Conservation (phyloP, 1,140 invertebrate species). For the Argopecten irradians region DNA sequence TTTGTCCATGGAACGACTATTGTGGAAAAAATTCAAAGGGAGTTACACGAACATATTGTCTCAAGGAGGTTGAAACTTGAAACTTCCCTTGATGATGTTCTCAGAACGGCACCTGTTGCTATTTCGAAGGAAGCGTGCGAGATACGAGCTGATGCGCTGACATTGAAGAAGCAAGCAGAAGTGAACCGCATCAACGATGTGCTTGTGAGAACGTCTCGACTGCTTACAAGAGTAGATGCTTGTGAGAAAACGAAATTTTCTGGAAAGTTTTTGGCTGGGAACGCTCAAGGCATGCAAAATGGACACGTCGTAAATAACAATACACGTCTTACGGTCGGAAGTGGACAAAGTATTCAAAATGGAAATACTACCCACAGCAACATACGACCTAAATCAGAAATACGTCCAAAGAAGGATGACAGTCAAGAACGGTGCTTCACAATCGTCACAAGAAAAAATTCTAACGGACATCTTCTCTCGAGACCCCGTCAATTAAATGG, state of each 20-base stretch:
- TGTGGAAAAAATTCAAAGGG: constrained; percentile 40
- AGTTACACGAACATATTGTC: constrained; percentile 39
- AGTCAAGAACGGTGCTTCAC: not conserved
- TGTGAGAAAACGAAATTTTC: constrained; percentile 47
- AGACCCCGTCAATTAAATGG: constrained; percentile 33
- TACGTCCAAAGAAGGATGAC: not conserved
- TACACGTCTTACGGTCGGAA: not conserved
- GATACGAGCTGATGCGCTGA: constrained; percentile 35
- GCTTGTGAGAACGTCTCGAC: constrained; percentile 30
- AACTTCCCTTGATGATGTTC: constrained; percentile 35
- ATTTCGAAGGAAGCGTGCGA: constrained; percentile 43
- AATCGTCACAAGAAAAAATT: not conserved
- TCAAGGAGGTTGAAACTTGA: constrained; percentile 32
- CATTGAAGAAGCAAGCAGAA: constrained; percentile 49
- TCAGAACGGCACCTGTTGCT: constrained; percentile 34
- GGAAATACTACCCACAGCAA: not conserved
- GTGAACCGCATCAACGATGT: constrained; percentile 34
- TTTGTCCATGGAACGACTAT: constrained; percentile 42
- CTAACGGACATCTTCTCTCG: constrained; percentile 15
- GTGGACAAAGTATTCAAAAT: not conserved
- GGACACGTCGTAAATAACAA: not conserved
- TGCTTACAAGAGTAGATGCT: constrained; percentile 42
- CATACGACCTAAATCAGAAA: not conserved
- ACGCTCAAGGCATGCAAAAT: not conserved
- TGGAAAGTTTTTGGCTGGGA: not conserved